Conservation (phyloP, 2,797 vertebrate species). For the Anabas testudineus region DNA sequence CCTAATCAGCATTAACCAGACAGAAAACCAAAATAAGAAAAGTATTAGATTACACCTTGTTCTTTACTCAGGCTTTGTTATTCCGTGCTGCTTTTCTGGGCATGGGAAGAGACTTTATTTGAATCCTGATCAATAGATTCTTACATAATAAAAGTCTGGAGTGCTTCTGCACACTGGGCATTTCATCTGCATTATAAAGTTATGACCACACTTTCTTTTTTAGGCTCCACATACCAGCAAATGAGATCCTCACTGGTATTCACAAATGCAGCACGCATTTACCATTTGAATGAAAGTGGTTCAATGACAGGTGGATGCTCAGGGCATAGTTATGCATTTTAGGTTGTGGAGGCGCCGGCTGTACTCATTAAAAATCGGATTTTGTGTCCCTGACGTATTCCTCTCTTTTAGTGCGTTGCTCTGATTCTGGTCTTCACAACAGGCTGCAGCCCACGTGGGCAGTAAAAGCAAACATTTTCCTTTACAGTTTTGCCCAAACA, state of each 20-base stretch:
- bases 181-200: constrained; percentile 58
- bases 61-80: constrained; percentile 1
- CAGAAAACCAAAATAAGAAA: constrained; percentile 34
- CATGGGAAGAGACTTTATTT: constrained; percentile 52
- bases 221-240: constrained; percentile 35
- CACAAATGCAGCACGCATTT: constrained; percentile 31
- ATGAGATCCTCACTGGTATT: constrained; percentile 35
- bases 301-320: constrained; percentile 45
- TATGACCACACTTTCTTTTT: constrained; percentile 32
- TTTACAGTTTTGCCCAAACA: constrained; percentile 54
- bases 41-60: constrained; percentile 12
- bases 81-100: constrained; percentile 12
- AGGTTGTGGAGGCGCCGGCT: constrained; percentile 35
- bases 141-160: constrained; percentile 37
- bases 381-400: constrained; percentile 33
- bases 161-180: constrained; percentile 11
- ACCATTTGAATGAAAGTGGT: constrained; percentile 29
- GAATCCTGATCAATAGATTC: constrained; percentile 61
- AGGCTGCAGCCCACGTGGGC: constrained; percentile 4
- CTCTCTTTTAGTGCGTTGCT: constrained; percentile 4
- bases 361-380: constrained; percentile 52
- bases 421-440: neutral
- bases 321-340: constrained; percentile 44
- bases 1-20: constrained; percentile 9
- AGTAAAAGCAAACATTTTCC: constrained; percentile 55